These are phyloP conservation scores for Scomberomorus guttatus DNA, from an alignment of 2,797 vertebrate genomes.

Conservation along the genomic window DNA sequence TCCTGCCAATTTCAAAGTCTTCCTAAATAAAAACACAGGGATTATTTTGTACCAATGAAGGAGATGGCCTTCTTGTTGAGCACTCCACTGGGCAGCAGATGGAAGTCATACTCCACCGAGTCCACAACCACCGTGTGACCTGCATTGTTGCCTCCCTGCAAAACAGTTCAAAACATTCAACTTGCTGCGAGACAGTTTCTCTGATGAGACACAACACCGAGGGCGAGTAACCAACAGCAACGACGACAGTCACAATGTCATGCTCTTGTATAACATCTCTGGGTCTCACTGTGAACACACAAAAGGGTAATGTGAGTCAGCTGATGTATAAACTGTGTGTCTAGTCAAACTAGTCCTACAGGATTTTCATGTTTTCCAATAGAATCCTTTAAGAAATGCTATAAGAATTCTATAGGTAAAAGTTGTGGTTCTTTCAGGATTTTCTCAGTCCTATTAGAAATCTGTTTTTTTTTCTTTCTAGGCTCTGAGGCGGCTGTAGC, in stretches of 20 bases:
- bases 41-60: constrained; percentile 83
- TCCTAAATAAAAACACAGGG: not conserved
- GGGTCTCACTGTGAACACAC: not conserved
- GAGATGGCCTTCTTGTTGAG: constrained; percentile 88
- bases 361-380: no score
- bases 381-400: no score
- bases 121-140: constrained; percentile 91
- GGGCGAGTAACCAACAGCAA: not conserved
- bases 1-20: not conserved
- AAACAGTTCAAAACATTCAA: constrained; percentile 43
- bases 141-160: constrained; percentile 90
- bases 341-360: no score
- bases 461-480: no score
- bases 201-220: not conserved
- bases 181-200: not conserved
- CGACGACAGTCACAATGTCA: no score
- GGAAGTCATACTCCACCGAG: constrained; percentile 89
- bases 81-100: constrained; percentile 89
- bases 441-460: no score
- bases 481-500: no score
- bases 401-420: no score
- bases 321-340: not conserved
- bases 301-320: not conserved
- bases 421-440: no score
- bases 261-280: not conserved